phyloP scores from a whole-genome alignment of 2,797 vertebrate species.

The Columba guinea region DNA sequence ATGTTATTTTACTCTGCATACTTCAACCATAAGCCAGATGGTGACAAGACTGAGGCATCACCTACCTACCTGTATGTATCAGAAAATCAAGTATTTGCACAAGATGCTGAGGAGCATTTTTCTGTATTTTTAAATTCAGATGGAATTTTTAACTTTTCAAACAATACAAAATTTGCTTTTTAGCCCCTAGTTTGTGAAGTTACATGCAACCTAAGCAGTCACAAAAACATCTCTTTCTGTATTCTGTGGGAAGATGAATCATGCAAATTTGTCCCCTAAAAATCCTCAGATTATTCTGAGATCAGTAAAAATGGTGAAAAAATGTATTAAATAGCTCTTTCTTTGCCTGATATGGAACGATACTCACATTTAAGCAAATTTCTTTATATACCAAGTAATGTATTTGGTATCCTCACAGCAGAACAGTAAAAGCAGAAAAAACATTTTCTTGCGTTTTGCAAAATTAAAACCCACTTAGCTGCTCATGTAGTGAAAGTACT shows the following conservation, averaged over 20 bases:
- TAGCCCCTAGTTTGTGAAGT: neutral
- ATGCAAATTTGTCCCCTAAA: neutral
- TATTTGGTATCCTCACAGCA: neutral
- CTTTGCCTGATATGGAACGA: neutral
- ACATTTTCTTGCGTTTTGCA: accelerated
- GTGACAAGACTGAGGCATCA: neutral
- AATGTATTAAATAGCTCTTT: neutral
- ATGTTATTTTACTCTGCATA: neutral
- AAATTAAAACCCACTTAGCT: neutral
- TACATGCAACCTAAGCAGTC: neutral
- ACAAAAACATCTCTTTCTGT: neutral
- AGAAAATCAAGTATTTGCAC: neutral
- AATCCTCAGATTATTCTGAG: neutral
- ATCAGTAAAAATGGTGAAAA: neutral
- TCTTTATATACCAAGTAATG: neutral
- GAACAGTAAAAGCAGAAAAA: neutral
- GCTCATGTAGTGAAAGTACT: neutral
- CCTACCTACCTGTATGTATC: accelerated
- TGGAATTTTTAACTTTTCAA: neutral
- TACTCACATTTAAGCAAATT: neutral
- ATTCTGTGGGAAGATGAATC: neutral
- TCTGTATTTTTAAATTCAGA: neutral
- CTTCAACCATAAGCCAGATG: neutral
- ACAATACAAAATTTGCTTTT: neutral
- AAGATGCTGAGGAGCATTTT: neutral